Evolutionary conservation across 2,888 invertebrate species (phyloP), one percentile per base, ranked within the genome.

Genomic region (Acheta domesticus): DNA sequence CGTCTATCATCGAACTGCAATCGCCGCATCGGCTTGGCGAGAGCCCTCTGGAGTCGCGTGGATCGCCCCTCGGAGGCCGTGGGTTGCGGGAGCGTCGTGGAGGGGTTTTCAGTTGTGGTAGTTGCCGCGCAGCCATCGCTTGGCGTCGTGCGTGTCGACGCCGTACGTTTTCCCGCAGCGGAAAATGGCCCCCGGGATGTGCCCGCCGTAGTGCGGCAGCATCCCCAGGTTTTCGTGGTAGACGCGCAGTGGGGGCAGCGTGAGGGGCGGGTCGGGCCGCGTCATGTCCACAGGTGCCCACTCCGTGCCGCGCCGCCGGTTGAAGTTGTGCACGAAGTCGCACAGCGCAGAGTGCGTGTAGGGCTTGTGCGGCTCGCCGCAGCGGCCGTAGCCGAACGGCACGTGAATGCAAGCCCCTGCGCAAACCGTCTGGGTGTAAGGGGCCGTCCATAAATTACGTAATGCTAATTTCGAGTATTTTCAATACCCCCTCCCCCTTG

Each of bases 161-260:
- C 93, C 94, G 85, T 90, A 94, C 0, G 94, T 94, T 85, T 92
- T 92, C 12, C 94, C 94, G 86, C 85, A 92, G 92, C 93, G 91
- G 87, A 92, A 94, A 83, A 89, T 87, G 80, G 89, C 89, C 21
- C 94, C 94, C 0, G 94, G 94, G 79, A 94, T 92, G 84, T 94
- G 94, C 0, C 94, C 94, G 2, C 91, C 90, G 86, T 94, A 95
- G 86, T 91, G 93, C 1, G 94, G 94, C 83, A 93, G 85, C 88
- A 94, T 90, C 11, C 94, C 93, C 73, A 92, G 89, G 83, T 93
- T 91, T 81, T 91, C 91, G 85, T 92, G 93, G 85, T 94, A 94
- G 82, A 94, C 91, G 85, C 92, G 90, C 16, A 91, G 85, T 2
- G 88, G 87, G 82, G 88, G 87, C 76, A 88, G 87, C n/a, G 87